Percentiles rank a stretch among this genome's conserved stretches.
Evolutionary conservation across 2,113 vertebrate species (phyloP).

Genomic region (Mionectes macconnelli): DNA sequence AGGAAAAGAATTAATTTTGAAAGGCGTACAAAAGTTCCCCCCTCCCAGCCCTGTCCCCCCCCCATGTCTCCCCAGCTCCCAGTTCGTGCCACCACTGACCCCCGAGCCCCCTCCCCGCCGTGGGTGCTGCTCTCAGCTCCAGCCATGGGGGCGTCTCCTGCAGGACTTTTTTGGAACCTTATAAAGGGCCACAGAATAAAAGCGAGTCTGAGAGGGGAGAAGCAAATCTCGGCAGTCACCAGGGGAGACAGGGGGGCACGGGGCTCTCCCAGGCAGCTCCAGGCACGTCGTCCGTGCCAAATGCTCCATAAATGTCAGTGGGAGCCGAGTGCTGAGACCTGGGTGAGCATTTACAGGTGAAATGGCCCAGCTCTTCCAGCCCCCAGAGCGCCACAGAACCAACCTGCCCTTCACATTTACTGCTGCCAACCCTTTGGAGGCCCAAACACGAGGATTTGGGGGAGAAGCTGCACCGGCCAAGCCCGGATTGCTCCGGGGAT

Average conservation of each 20-base stretch:
- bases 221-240: background rate
- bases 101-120: background rate
- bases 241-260: background rate
- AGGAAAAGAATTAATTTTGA: rapidly evolving
- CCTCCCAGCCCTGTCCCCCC: no score
- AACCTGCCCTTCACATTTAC: background rate
- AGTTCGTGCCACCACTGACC: rapidly evolving
- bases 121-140: background rate
- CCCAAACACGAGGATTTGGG: background rate
- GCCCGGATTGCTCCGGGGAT: rapidly evolving
- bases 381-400: background rate
- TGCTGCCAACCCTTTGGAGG: background rate
- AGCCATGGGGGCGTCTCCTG: background rate
- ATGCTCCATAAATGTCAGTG: background rate
- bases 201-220: background rate
- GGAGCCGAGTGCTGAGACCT: background rate
- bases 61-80: rapidly evolving
- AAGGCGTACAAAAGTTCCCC: no score
- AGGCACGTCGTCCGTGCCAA: background rate
- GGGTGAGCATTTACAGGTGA: background rate
- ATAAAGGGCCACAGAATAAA: background rate
- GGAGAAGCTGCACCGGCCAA: background rate
- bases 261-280: background rate
- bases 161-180: background rate
- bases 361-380: background rate